Evolutionary conservation across 2,113 vertebrate species (phyloP).

Genomic region (Rhagologus leucostigma): DNA sequence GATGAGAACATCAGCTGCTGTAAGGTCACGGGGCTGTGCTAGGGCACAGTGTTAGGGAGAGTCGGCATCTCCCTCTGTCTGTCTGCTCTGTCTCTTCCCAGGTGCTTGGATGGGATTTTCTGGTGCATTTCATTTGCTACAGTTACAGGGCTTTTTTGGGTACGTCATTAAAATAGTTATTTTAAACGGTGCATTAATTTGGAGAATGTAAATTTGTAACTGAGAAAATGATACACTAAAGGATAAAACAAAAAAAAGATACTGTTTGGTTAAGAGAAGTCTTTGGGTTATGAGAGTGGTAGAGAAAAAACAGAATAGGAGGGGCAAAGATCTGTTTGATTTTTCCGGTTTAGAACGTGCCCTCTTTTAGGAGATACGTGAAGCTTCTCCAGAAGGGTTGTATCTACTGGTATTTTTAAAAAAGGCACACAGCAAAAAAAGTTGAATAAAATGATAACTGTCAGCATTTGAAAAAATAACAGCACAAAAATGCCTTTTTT

Average conservation of each 20-base stretch:
- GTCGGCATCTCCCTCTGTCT: neutral
- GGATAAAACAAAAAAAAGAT: neutral
- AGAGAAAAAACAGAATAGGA: neutral
- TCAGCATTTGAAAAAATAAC: neutral
- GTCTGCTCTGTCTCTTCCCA: neutral
- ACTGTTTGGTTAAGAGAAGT: neutral
- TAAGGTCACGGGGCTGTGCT: neutral
- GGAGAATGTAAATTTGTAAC: slow-evolving; percentile 3
- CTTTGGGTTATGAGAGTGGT: neutral
- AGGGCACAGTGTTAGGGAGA: neutral
- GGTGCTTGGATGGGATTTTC: neutral
- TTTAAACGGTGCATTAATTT: neutral
- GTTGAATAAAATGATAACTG: neutral
- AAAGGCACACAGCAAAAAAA: neutral
- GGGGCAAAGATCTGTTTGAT: neutral
- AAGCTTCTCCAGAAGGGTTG: neutral
- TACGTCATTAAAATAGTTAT: neutral
- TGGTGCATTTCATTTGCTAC: neutral
- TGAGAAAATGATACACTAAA: neutral
- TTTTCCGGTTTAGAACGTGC: slow-evolving; percentile 46
- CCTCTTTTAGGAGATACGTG: slow-evolving; percentile 3
- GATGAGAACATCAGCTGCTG: neutral
- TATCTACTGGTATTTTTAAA: neutral
- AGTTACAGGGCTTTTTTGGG: neutral
- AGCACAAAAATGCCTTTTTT: neutral